Conservation (phyloP, 2,113 vertebrate species). For the Tenrec ecaudatus region DNA sequence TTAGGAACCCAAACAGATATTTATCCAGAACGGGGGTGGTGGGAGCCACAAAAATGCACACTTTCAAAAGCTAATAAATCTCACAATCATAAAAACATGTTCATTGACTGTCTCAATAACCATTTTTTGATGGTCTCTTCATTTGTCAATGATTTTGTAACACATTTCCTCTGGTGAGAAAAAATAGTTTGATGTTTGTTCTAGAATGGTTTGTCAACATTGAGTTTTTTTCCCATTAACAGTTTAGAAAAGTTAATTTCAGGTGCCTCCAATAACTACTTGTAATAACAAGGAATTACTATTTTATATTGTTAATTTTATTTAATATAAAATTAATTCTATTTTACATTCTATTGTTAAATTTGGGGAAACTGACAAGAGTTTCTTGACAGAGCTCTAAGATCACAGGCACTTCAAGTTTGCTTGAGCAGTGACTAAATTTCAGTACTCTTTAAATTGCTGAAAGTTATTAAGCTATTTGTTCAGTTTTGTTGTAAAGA, state of each 20-base stretch:
- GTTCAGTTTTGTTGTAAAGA: not conserved
- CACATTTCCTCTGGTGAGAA: not conserved
- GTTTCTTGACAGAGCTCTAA: not conserved
- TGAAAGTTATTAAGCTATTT: not conserved
- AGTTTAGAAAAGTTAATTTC: conserved; percentile 16
- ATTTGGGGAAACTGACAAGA: not conserved
- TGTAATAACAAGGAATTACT: not conserved
- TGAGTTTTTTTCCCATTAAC: not conserved
- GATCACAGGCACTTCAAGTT: not conserved
- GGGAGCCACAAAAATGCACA: too few relatives aligned
- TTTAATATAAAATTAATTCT: too few relatives aligned
- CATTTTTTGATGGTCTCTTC: not conserved
- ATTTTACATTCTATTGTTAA: not conserved
- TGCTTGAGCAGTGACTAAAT: not conserved
- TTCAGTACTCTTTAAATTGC: not conserved
- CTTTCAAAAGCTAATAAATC: not conserved
- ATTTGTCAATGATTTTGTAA: not conserved
- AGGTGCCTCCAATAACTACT: not conserved
- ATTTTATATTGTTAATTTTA: not conserved
- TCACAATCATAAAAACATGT: not conserved
- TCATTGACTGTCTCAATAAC: not conserved
- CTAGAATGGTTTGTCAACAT: not conserved
- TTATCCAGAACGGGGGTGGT: not conserved
- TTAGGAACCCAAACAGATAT: not conserved
- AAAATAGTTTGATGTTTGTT: not conserved